Evolutionary conservation across 1,140 invertebrate species (phyloP).

Genomic region (Steinernema khuongi): DNA sequence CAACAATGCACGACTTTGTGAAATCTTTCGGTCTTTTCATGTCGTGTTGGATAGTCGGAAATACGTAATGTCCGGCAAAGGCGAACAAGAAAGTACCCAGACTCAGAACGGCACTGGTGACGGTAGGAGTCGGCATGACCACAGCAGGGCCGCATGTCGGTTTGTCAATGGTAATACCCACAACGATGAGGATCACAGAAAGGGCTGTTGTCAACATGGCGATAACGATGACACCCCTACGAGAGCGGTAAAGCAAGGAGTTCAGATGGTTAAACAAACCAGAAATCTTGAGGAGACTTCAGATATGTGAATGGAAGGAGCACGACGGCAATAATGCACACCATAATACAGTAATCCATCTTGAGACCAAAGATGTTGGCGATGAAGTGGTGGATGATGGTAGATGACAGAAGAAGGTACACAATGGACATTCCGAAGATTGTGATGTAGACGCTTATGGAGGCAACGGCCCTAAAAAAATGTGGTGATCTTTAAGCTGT

Average conservation of each 20-base stretch:
- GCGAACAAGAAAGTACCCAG: conserved; percentile 60
- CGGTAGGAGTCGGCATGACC: conserved; percentile 29
- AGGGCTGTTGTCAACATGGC: conserved; percentile 37
- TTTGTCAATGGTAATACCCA: conserved; percentile 31
- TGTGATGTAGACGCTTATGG: conserved; percentile 64
- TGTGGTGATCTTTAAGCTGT: background rate
- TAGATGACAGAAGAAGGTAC: conserved; percentile 67
- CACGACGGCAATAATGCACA: conserved; percentile 65
- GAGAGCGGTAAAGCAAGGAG: background rate
- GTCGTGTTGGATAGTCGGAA: conserved; percentile 61
- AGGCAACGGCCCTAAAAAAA: conserved; percentile 52
- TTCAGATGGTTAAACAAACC: conserved; percentile 52
- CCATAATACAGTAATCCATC: conserved; percentile 64
- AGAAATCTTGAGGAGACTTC: conserved; percentile 70
- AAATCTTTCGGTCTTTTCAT: conserved; percentile 60
- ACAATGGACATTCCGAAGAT: conserved; percentile 69
- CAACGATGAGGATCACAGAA: conserved; percentile 32
- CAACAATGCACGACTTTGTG: conserved; percentile 26
- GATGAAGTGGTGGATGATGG: conserved; percentile 62
- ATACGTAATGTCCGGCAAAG: conserved; percentile 60
- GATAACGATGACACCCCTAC: conserved; percentile 32
- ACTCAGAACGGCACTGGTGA: conserved; percentile 48
- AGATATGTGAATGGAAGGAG: conserved; percentile 68
- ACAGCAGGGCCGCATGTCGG: conserved; percentile 35
- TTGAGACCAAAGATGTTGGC: conserved; percentile 63